phyloP scores from a whole-genome alignment of 2,888 invertebrate species.

The Alloscopus bannaensis region DNA sequence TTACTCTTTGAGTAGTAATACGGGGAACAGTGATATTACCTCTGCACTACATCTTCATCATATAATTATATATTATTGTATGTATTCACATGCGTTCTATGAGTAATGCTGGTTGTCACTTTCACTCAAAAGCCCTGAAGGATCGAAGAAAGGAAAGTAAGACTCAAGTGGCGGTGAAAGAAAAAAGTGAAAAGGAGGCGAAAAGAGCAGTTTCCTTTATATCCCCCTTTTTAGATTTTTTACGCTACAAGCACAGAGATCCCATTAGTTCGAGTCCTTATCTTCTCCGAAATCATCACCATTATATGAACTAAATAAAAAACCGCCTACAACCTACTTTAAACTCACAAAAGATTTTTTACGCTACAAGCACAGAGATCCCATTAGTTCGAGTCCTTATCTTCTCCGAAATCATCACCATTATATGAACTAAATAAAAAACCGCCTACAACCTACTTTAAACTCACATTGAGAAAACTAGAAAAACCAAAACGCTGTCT shows the following conservation, averaged over 20 bases:
- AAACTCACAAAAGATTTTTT: too few relatives aligned
- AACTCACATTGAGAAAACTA: too few relatives aligned
- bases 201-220: background rate
- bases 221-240: background rate
- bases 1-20: too few relatives aligned
- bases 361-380: conserved; percentile 10
- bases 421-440: too few relatives aligned
- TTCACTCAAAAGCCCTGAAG: background rate
- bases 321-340: too few relatives aligned
- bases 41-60: too few relatives aligned
- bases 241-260: conserved; percentile 10
- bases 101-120: background rate
- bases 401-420: conserved; percentile 11
- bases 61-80: too few relatives aligned
- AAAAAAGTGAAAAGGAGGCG: background rate
- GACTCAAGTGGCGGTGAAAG: conserved; percentile 11
- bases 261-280: conserved; percentile 13
- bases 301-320: too few relatives aligned
- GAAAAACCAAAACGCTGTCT: too few relatives aligned
- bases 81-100: too few relatives aligned
- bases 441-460: too few relatives aligned
- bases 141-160: background rate
- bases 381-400: conserved; percentile 13
- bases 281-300: conserved; percentile 11
- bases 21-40: too few relatives aligned